A percentile compares a stretch with the other conserved stretches of the same genome.
Conservation (phyloP, 2,888 invertebrate species). For the Drosophila antonietae region DNA sequence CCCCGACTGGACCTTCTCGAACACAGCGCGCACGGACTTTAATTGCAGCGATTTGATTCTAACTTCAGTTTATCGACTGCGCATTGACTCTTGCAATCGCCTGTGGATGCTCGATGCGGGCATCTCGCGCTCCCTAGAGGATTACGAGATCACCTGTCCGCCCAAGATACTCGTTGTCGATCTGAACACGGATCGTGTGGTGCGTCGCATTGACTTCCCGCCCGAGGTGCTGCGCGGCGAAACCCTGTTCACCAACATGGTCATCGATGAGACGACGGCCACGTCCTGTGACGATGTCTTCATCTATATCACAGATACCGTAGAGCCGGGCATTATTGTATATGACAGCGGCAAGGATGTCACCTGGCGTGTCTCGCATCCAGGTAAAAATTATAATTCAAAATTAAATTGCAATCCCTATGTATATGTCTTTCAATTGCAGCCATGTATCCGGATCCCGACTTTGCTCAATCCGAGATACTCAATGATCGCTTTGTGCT, state of each 20-base stretch:
- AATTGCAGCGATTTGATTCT: constrained; percentile 91
- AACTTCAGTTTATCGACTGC: constrained; percentile 91
- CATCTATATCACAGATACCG: constrained; percentile 92
- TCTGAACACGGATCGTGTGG: constrained; percentile 88
- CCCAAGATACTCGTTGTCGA: constrained; percentile 93
- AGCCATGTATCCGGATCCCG: constrained; percentile 94
- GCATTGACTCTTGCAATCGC: constrained; percentile 92
- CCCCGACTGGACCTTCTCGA: constrained; percentile 92
- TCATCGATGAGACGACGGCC: constrained; percentile 90
- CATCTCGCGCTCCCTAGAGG: constrained; percentile 87
- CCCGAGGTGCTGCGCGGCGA: constrained; percentile 90
- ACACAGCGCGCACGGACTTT: constrained; percentile 88
- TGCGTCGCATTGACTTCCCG: constrained; percentile 89
- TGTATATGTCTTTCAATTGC: not conserved
- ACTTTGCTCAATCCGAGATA: constrained; percentile 90
- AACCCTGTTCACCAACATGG: constrained; percentile 91
- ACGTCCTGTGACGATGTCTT: constrained; percentile 91
- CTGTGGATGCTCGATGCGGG: constrained; percentile 93
- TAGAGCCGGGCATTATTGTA: constrained; percentile 89
- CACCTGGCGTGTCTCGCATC: constrained; percentile 92
- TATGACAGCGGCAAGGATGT: constrained; percentile 89
- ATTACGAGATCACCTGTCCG: constrained; percentile 88
- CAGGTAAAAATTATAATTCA: constrained; percentile 76
- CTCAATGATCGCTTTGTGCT: constrained; percentile 88
- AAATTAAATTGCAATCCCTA: too few relatives aligned